Evolutionary conservation across 2,797 vertebrate genomes (phyloP).

Genomic region (Lepus oiostolus): DNA sequence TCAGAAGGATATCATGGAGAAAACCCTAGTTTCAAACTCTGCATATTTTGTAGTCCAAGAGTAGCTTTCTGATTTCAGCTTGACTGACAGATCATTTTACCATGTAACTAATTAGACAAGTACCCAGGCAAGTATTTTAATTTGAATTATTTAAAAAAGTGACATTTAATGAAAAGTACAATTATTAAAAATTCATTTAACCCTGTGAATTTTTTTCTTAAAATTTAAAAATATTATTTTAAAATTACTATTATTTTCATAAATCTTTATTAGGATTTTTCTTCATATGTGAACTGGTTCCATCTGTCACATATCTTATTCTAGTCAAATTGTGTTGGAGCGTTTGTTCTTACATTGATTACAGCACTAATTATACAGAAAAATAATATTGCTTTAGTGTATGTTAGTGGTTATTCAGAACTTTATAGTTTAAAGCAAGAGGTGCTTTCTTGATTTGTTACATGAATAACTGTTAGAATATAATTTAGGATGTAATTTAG

Average conservation of each 20-base stretch:
- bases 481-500: not conserved
- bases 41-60: not conserved
- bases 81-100: not conserved
- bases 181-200: slow-evolving; percentile 50
- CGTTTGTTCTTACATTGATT: slow-evolving; percentile 46
- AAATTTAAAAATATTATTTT: slow-evolving; percentile 17
- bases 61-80: slow-evolving; percentile 40
- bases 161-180: slow-evolving; percentile 35
- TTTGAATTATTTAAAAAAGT: slow-evolving; percentile 37
- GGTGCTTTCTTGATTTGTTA: slow-evolving; percentile 6
- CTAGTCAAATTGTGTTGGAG: not conserved
- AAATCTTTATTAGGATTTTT: slow-evolving; percentile 58
- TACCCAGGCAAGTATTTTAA: slow-evolving; percentile 3
- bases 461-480: slow-evolving; percentile 8
- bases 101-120: not conserved
- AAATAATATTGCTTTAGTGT: slow-evolving; percentile 36
- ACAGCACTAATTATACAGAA: not conserved
- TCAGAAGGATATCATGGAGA: slow-evolving; percentile 76
- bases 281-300: not conserved
- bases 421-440: slow-evolving; percentile 62
- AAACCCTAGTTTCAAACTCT: not conserved
- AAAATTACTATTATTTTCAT: slow-evolving; percentile 1
- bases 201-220: slow-evolving; percentile 1
- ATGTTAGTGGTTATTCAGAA: slow-evolving; percentile 15
- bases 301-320: slow-evolving; percentile 27